Conservation (phyloP, 2,888 invertebrate genomes). For the Erebia ligea region DNA sequence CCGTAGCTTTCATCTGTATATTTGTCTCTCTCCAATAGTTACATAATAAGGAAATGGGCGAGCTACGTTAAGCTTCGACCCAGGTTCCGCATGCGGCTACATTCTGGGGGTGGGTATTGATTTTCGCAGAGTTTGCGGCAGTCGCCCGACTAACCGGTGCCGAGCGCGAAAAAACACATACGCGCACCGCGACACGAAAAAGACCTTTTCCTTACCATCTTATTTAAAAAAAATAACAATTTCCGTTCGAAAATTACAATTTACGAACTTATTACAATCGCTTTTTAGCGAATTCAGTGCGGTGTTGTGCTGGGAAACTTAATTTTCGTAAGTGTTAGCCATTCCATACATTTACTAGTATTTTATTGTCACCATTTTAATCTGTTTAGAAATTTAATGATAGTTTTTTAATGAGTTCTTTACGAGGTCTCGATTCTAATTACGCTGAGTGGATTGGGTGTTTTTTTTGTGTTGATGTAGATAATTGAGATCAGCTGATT, state of each 20-base stretch:
- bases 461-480: constrained; percentile 37
- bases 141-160: constrained; percentile 76
- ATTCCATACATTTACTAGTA: constrained; percentile 41
- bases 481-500: constrained; percentile 66
- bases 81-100: constrained; percentile 77
- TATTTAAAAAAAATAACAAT: constrained; percentile 53
- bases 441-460: background rate
- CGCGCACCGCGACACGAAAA: constrained; percentile 72
- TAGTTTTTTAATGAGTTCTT: background rate
- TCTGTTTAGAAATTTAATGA: constrained; percentile 51
- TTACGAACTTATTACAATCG: constrained; percentile 27
- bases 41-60: constrained; percentile 80
- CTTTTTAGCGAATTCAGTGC: constrained; percentile 56
- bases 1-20: constrained; percentile 54
- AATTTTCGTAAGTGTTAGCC: constrained; percentile 68
- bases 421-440: background rate
- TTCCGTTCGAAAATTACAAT: constrained; percentile 45
- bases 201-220: constrained; percentile 50
- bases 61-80: constrained; percentile 68
- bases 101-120: constrained; percentile 75
- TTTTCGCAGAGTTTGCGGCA: constrained; percentile 79
- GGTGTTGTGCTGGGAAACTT: constrained; percentile 63
- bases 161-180: constrained; percentile 76
- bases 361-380: constrained; percentile 57
- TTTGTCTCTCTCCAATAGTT: constrained; percentile 66